Base-by-base conservation (phyloP, 2,113 vertebrate species). In the Phylloscopus whistleri region DNA sequence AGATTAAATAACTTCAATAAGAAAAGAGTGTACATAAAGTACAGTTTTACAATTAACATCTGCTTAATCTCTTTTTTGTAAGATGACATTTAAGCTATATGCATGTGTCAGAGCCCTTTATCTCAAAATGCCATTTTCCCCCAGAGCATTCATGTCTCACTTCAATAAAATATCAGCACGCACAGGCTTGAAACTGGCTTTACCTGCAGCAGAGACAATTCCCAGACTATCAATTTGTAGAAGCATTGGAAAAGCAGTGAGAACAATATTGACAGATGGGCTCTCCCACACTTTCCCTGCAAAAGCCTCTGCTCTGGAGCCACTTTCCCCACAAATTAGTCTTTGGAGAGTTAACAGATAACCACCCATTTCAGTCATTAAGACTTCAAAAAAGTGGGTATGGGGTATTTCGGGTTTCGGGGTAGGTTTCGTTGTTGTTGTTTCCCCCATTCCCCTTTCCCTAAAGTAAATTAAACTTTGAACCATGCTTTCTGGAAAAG, bases 161-260 rank as follows among this genome's bases (percentile, higher is more conserved):
- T 96, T 93, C 84, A 93, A 58, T 89, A 90, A 96, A 95, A 76
- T 95, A 96, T 49, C 94, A 92, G 90, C 60, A 92, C 39, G 84
- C 95, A 78, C 72, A 92, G 96, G 97, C 80, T 74, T 49, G 69
- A 90, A 94, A 93, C 90, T 87, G 53, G 96, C 97, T 98, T 97
- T 97, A 98, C 98, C 98, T 98, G 98, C 96, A 97, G 95, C 95
- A 93, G 70, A 95, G 95, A 98, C 96, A 91, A 92, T 82, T 97
- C 97, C 97, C 97, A 98, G 96, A 96, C 97, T 98, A 98, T 98
- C 98, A 97, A 97, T 98, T 98, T 98, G 96, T 81, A 94, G 90
- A 95, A 92, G 93, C 94, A 97, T 2, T 93, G 76, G 95, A 96
- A 96, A 96, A 96, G 69, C 75, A 92, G 84, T 70, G 87, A 89